phyloP scores from a whole-genome alignment of 2,888 invertebrate genomes.

The Dasysyrphus tricinctus region DNA sequence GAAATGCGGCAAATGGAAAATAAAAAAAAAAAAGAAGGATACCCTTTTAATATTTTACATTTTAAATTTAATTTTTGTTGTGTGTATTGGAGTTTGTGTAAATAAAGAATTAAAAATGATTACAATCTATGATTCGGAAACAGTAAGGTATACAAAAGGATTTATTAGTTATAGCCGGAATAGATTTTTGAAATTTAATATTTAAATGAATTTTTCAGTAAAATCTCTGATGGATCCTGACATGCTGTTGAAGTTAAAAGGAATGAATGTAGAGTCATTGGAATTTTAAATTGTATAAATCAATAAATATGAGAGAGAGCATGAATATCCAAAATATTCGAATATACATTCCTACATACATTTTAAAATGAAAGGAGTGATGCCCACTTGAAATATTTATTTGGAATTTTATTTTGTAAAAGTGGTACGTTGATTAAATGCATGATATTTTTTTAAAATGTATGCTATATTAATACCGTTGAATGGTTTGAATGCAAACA shows the following conservation, averaged over 20 bases:
- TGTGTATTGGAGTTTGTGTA: background rate
- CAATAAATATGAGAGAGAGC: background rate
- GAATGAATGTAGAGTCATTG: background rate
- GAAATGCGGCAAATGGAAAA: background rate
- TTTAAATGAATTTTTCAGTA: background rate
- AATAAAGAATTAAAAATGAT: background rate
- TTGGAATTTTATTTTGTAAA: background rate
- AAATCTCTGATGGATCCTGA: background rate
- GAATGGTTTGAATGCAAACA: too few relatives aligned
- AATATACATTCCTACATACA: background rate
- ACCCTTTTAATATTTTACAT: constrained; percentile 60
- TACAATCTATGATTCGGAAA: background rate
- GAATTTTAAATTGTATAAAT: background rate
- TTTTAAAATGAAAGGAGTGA: background rate
- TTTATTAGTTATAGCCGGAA: background rate
- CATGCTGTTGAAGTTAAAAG: background rate
- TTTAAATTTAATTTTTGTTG: constrained; percentile 56
- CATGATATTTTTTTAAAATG: too few relatives aligned
- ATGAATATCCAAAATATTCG: background rate
- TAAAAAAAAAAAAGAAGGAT: constrained; percentile 18
- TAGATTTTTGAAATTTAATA: background rate
- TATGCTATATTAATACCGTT: too few relatives aligned
- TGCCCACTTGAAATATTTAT: background rate
- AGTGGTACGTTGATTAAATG: too few relatives aligned
- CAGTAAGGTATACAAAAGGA: background rate